Percentiles rank a stretch among this genome's conserved stretches.
Conservation (phyloP, 2,113 vertebrate species). For the Oncorhynchus gorbuscha region DNA sequence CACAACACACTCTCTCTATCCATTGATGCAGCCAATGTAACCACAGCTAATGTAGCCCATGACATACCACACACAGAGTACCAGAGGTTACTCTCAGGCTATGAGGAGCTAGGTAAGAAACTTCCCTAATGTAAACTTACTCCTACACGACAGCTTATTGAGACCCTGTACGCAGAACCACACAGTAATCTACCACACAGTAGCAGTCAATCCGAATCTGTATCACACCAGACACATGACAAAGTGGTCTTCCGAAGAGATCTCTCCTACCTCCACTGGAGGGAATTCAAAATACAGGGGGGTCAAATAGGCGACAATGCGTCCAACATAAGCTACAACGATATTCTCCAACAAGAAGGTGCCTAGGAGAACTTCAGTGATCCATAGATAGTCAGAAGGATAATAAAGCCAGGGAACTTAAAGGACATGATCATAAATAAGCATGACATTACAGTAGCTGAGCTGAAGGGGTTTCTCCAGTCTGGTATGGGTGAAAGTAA, state of each 20-base stretch:
- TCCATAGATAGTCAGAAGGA: constrained; percentile 17
- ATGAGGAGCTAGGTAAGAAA: constrained; percentile 1
- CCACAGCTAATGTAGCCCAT: background rate
- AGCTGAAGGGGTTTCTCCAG: constrained; percentile 44
- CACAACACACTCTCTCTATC: background rate
- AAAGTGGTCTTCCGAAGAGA: background rate
- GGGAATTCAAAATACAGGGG: constrained; percentile 26
- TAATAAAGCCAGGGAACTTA: constrained; percentile 19
- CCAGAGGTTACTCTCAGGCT: background rate
- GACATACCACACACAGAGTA: background rate
- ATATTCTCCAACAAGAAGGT: constrained; percentile 4
- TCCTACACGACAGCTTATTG: background rate
- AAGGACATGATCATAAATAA: constrained; percentile 30
- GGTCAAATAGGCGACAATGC: constrained; percentile 19
- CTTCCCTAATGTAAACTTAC: background rate
- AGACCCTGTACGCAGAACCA: background rate
- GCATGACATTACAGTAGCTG: constrained; percentile 28
- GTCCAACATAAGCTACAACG: constrained; percentile 31
- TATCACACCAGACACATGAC: background rate
- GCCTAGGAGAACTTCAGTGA: constrained; percentile 23
- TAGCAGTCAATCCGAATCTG: background rate
- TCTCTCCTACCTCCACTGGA: background rate
- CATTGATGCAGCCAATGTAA: background rate
- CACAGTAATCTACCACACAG: background rate
- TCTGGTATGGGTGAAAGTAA: constrained; percentile 31